A percentile compares a stretch with the other conserved stretches of the same genome.
These are phyloP conservation scores for Coreoperca whiteheadi DNA, from an alignment of 2,113 vertebrate species.

Conservation along the genomic window DNA sequence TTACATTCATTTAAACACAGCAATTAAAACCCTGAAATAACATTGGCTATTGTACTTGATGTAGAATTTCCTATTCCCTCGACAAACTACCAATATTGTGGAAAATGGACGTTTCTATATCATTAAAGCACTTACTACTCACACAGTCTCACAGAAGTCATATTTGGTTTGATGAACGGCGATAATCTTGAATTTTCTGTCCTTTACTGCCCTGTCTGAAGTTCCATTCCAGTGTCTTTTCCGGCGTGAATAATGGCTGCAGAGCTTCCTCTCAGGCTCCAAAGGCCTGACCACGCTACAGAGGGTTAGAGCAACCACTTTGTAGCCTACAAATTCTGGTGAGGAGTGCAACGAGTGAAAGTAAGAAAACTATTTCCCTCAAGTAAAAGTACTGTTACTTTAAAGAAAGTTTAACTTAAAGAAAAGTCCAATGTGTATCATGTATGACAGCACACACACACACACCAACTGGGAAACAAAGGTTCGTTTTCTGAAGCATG, in stretches of 20 bases:
- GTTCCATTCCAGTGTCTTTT: not conserved
- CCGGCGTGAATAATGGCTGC: not conserved
- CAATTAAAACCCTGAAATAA: not conserved
- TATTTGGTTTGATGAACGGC: not conserved
- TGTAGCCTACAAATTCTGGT: too few species aligned
- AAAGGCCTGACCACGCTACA: not conserved
- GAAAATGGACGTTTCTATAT: not conserved
- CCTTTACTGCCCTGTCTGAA: not conserved
- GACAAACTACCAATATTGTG: not conserved
- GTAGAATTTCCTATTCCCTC: not conserved
- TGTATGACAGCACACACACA: too few species aligned
- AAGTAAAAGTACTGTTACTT: too few species aligned
- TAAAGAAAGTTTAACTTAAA: too few species aligned
- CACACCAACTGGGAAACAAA: too few species aligned
- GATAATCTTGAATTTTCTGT: not conserved
- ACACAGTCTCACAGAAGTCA: not conserved
- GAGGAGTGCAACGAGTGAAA: not conserved
- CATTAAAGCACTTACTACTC: not conserved
- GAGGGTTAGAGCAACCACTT: not conserved
- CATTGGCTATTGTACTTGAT: not conserved
- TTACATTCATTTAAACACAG: not conserved
- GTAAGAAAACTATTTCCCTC: too few species aligned
- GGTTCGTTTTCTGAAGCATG: too few species aligned
- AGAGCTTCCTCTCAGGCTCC: not conserved
- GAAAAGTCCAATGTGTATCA: too few species aligned